Evolutionary conservation across 2,797 vertebrate genomes (phyloP), one percentile per base, ranked within the genome.

Genomic region (Lepus oiostolus): DNA sequence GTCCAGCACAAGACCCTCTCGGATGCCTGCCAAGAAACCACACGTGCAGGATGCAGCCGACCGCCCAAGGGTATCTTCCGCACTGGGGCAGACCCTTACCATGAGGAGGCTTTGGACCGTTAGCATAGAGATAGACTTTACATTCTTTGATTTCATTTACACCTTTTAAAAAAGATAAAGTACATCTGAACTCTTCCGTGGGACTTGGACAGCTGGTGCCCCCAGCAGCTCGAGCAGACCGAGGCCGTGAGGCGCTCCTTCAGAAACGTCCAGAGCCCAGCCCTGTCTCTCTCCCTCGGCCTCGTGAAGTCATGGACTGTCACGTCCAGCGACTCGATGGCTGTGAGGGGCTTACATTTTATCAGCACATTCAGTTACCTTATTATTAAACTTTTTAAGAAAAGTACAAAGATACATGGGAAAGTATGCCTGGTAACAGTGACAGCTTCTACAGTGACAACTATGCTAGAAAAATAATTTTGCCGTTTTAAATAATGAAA

Each of bases 131-230:
- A 95, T 24, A 95, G 95, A 90, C 92, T 97, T 97, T 96, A 98
- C 97, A 97, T 97, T 98, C 98, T 98, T 98, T 96, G 96, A 98
- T 98, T 98, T 97, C 68, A 94, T 97, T 97, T 97, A 98, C 71
- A 96, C 58, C 77, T 95, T 98, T 82, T 67, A 70, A 81, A 97
- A 97, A 97, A 98, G 97, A 95, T 70, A 77, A 90, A 97, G 50
- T 42, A 24, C 2, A 91, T 24, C 63, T 84, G 68, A 97, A 91
- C 87, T 63, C 70, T 80, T 62, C 76, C 91, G 35, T 75, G 91
- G 38, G 28, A 81, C 79, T 90, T 96, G 85, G 93, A 70, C 89
- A 86, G 89, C 93, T 85, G 91, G 0, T 11, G 88, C 92, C 70
- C 88, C 90, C 67, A 96, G 88, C 77, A 88, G 54, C 22, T 22